These are phyloP conservation scores for Trachurus trachurus DNA, from an alignment of 2,797 vertebrate genomes.

Conservation along the genomic window DNA sequence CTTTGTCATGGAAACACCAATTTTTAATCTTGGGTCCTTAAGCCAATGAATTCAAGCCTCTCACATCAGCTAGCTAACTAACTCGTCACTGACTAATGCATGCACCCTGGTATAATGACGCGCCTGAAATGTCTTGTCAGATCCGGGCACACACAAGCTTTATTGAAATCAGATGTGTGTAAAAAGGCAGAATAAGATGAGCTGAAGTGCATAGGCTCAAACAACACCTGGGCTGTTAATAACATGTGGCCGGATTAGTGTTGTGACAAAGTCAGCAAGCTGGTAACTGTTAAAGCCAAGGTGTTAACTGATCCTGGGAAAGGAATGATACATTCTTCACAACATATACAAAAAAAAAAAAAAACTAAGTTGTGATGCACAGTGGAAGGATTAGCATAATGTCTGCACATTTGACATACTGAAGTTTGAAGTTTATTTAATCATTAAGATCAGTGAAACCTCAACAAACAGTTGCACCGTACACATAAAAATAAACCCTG, in stretches of 20 bases:
- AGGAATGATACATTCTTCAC: slow-evolving; percentile 14
- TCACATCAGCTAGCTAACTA: slow-evolving; percentile 61
- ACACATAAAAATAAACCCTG: background rate
- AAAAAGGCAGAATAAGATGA: slow-evolving; percentile 31
- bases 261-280: slow-evolving; percentile 15
- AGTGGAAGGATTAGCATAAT: slow-evolving; percentile 18
- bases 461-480: background rate
- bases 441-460: background rate
- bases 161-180: slow-evolving; percentile 34
- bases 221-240: slow-evolving; percentile 46
- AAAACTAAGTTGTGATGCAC: background rate
- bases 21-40: slow-evolving; percentile 78
- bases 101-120: slow-evolving; percentile 40
- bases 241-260: slow-evolving; percentile 11
- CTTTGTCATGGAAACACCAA: slow-evolving; percentile 85
- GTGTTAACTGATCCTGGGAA: slow-evolving; percentile 44
- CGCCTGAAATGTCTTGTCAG: slow-evolving; percentile 37
- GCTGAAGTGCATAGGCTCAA: slow-evolving; percentile 37
- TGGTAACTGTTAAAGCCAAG: slow-evolving; percentile 35
- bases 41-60: slow-evolving; percentile 64
- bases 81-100: slow-evolving; percentile 56
- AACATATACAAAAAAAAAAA: slow-evolving; percentile 9
- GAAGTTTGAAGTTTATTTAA: background rate
- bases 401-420: slow-evolving; percentile 22
- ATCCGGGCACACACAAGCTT: slow-evolving; percentile 17